Percentiles rank a stretch among this genome's conserved stretches.
These are phyloP conservation scores for Adelosebastes latens DNA, from an alignment of 2,797 vertebrate genomes.

Conservation along the genomic window DNA sequence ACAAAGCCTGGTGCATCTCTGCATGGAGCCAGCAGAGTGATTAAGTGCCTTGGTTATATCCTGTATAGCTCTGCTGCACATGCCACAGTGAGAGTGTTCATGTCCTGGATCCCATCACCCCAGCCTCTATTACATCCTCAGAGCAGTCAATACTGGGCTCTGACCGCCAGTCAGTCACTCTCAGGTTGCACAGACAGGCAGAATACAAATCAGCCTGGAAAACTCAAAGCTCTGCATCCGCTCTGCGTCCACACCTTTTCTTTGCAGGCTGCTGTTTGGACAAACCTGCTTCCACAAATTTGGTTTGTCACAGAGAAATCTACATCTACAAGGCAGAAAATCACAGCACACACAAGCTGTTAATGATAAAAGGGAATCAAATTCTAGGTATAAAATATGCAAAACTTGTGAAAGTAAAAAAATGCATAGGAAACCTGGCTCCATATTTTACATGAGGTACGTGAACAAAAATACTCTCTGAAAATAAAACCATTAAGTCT, in stretches of 20 bases:
- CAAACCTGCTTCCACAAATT: background rate
- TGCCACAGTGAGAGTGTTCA: conserved; percentile 71
- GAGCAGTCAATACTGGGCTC: conserved; percentile 79
- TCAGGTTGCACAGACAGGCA: conserved; percentile 66
- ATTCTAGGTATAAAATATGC: background rate
- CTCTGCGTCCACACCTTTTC: conserved; percentile 45
- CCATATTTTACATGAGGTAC: background rate
- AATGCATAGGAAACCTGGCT: background rate
- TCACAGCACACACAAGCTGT: background rate
- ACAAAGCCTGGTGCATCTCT: conserved; percentile 51
- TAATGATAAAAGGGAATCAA: background rate
- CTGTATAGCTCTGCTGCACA: conserved; percentile 71
- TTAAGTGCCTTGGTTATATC: conserved; percentile 71
- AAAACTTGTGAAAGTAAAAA: background rate
- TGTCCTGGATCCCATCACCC: conserved; percentile 79
- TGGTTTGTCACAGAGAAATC: conserved; percentile 19
- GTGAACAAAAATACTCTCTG: background rate
- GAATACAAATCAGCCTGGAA: conserved; percentile 74
- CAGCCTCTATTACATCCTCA: conserved; percentile 79
- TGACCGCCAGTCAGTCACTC: conserved; percentile 78
- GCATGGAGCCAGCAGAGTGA: conserved; percentile 70
- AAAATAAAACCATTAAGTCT: background rate
- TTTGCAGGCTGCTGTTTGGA: conserved; percentile 25
- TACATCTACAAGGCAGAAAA: background rate
- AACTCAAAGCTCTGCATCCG: conserved; percentile 57